Conservation (phyloP, 1,140 invertebrate species). For the Hesperophylax magnus region DNA sequence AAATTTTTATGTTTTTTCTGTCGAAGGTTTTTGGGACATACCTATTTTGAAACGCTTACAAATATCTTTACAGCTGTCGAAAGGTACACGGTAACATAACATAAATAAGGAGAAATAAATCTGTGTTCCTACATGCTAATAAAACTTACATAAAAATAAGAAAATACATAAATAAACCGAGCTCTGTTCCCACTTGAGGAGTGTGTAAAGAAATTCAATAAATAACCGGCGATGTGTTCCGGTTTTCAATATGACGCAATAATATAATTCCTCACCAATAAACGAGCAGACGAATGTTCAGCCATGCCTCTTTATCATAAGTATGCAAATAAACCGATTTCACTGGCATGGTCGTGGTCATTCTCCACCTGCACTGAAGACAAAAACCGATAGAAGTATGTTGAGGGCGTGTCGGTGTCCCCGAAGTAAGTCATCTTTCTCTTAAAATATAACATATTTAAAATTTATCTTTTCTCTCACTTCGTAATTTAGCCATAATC, state of each 20-base stretch:
- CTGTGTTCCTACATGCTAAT: too few species aligned
- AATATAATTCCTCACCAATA: not conserved
- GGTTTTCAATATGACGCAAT: constrained; percentile 28
- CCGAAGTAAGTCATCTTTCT: not conserved
- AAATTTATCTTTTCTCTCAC: too few species aligned
- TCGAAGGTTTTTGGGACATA: too few species aligned
- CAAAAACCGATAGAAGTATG: not conserved
- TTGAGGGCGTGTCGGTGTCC: too few species aligned
- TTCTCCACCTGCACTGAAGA: not conserved
- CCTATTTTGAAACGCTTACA: not conserved
- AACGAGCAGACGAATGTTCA: not conserved
- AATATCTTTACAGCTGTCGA: not conserved
- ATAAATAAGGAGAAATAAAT: not conserved
- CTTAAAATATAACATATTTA: not conserved
- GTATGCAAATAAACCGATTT: constrained; percentile 27
- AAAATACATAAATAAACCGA: not conserved
- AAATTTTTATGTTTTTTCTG: too few species aligned
- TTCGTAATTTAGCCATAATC: not conserved
- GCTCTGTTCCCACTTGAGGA: not conserved
- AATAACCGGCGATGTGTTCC: constrained; percentile 15
- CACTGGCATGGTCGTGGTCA: not conserved
- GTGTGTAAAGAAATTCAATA: constrained; percentile 14
- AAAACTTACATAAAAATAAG: not conserved
- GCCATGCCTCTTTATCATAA: constrained; percentile 2
- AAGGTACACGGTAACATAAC: too few species aligned